Conservation (phyloP, 2,888 invertebrate genomes). For the Globia sparganii region DNA sequence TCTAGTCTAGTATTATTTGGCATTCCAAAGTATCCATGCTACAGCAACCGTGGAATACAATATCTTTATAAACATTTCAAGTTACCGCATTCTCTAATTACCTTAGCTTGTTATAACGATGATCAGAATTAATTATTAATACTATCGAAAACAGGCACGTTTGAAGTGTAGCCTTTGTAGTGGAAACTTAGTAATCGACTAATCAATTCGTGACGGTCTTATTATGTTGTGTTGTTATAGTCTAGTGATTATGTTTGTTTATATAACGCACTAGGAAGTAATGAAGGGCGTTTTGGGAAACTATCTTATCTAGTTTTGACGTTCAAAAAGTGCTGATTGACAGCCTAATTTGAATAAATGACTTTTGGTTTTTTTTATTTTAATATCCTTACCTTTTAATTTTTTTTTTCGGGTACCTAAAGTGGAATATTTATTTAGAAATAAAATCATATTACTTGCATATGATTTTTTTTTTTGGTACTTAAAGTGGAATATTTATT, state of each 20-base stretch:
- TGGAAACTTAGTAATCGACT: conserved; percentile 54
- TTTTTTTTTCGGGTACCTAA: too few species aligned
- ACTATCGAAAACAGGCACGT: conserved; percentile 77
- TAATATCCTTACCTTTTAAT: background rate
- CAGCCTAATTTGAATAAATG: background rate
- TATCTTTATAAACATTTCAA: conserved; percentile 76
- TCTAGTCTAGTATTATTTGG: too few species aligned
- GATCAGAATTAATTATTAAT: conserved; percentile 83
- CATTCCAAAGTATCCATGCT: background rate
- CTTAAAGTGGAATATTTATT: too few species aligned
- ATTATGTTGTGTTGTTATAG: conserved; percentile 33
- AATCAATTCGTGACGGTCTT: conserved; percentile 50
- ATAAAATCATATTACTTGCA: too few species aligned
- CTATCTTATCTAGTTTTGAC: background rate
- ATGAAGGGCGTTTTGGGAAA: background rate
- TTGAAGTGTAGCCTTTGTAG: conserved; percentile 64
- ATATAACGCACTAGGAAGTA: background rate
- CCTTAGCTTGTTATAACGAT: conserved; percentile 76
- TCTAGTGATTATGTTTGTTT: conserved; percentile 11
- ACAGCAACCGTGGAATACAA: conserved; percentile 14
- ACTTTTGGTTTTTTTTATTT: background rate
- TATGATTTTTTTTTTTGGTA: too few species aligned
- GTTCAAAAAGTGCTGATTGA: background rate
- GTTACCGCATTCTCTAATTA: conserved; percentile 80
- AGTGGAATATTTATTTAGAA: too few species aligned